These are phyloP conservation scores for Sturmia bella DNA, from an alignment of 2,888 invertebrate genomes.

Conservation along the genomic window DNA sequence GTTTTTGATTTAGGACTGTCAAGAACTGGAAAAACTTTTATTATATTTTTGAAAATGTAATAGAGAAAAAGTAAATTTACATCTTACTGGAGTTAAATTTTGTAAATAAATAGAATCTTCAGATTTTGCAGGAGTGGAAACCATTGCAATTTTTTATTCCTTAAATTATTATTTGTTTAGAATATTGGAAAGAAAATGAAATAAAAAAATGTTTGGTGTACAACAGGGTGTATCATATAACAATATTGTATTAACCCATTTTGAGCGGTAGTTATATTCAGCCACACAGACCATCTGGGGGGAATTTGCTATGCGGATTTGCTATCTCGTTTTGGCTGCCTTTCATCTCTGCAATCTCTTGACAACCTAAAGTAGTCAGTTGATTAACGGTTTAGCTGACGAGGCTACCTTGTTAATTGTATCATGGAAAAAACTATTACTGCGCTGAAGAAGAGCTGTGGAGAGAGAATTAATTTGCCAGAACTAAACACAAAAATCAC, in stretches of 20 bases:
- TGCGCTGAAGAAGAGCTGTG: too few species aligned
- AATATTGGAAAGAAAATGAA: constrained; percentile 13
- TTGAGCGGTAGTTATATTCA: background rate
- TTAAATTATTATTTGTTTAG: background rate
- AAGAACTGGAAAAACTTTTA: constrained; percentile 72
- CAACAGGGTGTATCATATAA: constrained; percentile 4
- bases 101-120: constrained; percentile 8
- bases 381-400: too few species aligned
- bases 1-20: constrained; percentile 73
- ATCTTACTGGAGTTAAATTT: constrained; percentile 76
- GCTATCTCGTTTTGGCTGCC: too few species aligned
- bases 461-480: too few species aligned
- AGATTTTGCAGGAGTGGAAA: constrained; percentile 61
- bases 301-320: too few species aligned
- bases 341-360: too few species aligned
- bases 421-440: too few species aligned
- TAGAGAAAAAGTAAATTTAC: constrained; percentile 70
- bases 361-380: too few species aligned
- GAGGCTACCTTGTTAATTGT: too few species aligned
- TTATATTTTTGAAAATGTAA: background rate
- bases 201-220: background rate
- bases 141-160: constrained; percentile 58
- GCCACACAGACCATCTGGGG: too few species aligned
- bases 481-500: too few species aligned
- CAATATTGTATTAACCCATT: background rate